Evolutionary conservation across 2,113 vertebrate species (phyloP), one percentile per base, ranked within the genome.

Genomic region (Gracilinanus agilis): DNA sequence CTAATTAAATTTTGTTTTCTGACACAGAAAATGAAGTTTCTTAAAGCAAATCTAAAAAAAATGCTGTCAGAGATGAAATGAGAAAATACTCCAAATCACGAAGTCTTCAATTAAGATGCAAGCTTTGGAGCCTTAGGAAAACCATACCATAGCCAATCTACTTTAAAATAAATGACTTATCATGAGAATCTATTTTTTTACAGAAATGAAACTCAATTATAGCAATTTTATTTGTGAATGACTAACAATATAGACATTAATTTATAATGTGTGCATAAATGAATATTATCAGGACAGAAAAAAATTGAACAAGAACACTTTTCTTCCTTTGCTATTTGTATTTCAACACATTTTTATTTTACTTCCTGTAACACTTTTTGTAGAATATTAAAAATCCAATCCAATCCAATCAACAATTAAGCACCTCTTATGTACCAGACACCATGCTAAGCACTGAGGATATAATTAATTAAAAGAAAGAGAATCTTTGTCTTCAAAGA

Each of bases 181-280:
- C 58, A 67, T 83, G n/a, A 83, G 67, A 83, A 83, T 83, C 6
- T 16, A 40, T 40, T 83, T 40, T 83, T 83, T 95, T 0, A 93
- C 91, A 96, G 95, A 90, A 90, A 23, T 0, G 53, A 1, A 97
- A 96, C 89, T 44, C 90, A 96, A 96, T 95, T 96, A 75, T 54
- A 95, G 91, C 58, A 93, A 92, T 95, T 96, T 96, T 96, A 92
- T 94, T 97, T 96, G 54, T 40, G 24, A 94, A 25, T 92, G 91
- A 24, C 44, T 96, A 93, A 92, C 53, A 95, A 89, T 61, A 53
- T 61, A 96, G 96, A 56, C 95, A 94, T 96, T 96, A 90, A 97
- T 97, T 96, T 96, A 91, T 12, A 54, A 56, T 96, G 96, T 96
- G 91, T 94, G 92, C 89, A 90, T 58, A 96, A 97, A 97, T 96